Base-by-base conservation (phyloP, 2,113 vertebrate species). In the Muntiacus reevesi region DNA sequence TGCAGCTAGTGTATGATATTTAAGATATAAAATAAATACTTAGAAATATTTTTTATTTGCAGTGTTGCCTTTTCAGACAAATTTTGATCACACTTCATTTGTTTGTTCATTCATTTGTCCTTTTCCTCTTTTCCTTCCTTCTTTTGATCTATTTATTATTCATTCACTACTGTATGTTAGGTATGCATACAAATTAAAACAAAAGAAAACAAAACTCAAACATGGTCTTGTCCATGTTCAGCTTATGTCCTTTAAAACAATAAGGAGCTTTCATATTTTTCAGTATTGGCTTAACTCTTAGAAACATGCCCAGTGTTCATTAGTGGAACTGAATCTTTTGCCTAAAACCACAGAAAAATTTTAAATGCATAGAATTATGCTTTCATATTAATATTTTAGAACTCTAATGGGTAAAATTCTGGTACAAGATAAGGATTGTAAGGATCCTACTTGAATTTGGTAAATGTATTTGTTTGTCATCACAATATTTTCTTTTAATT, bases 31-130 rank as follows among this genome's bases (percentile, higher is more conserved):
- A 87, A 89, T 52, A 82, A 92, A 83, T 52, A 84, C 13, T 40
- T 85, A 60, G 9, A 91, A 97, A 95, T 40, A 33, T n/a, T 84
- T 85, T 95, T 62, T 89, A 83, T 89, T 87, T 76, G 14, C 13
- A 64, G 40, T 54, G 30, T 81, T 12, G 30, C 52, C 11, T 71
- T 84, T 60, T 59, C 40, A 36, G 47, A 57, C 5, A 89, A 87
- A 54, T 15, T 6, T 89, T 62, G 57, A 50, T 45, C 52, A 93
- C 3, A 93, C 12, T 87, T 64, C 33, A 67, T 40, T 74, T 21
- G 50, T 74, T 55, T 57, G 60, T 93, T 96, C 17, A 23, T 71
- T 84, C 17, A 36, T 74, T 79, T 92, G n/a, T 82, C 9, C 23
- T 17, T 86, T 36, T 86, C 30, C 5, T 84, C 19, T 64, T 90